Evolutionary conservation across 2,888 invertebrate species (phyloP).

Genomic region (Parasteatoda lunata): DNA sequence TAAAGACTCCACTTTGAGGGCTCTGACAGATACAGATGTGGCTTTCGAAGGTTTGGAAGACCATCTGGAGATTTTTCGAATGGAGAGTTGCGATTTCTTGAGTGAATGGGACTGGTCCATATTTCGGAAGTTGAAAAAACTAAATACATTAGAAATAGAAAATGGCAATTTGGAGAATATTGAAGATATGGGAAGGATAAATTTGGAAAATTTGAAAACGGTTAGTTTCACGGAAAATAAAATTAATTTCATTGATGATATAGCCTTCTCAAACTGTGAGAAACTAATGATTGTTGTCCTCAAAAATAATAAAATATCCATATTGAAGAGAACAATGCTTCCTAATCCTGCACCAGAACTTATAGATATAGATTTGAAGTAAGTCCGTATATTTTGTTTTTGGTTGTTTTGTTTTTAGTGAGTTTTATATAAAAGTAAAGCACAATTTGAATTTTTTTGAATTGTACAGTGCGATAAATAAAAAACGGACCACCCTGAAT

Average conservation of each 20-base stretch:
- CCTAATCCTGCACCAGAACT: conserved; percentile 26
- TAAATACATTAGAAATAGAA: not conserved
- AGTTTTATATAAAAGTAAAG: not conserved
- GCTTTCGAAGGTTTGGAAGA: conserved; percentile 35
- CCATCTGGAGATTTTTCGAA: not conserved
- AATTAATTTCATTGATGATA: conserved; percentile 4
- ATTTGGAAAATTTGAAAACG: not conserved
- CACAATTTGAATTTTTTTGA: too few species aligned
- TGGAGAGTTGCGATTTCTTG: conserved; percentile 8
- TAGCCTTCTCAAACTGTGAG: conserved; percentile 20
- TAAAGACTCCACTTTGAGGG: not conserved
- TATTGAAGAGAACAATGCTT: conserved; percentile 28
- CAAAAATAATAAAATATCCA: not conserved
- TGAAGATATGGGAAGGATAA: conserved; percentile 14
- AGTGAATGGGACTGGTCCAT: conserved; percentile 22
- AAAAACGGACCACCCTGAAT: too few species aligned
- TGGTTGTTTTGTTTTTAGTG: not conserved
- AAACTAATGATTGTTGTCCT: not conserved
- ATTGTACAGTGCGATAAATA: too few species aligned
- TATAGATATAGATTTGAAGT: conserved; percentile 12
- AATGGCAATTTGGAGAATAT: not conserved
- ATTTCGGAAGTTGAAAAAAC: conserved; percentile 14
- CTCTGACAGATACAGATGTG: conserved; percentile 16
- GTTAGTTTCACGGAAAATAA: conserved; percentile 17
- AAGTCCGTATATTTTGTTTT: not conserved